Evolutionary conservation across 2,888 invertebrate species (phyloP).

Genomic region (Balanococcus diminutus): DNA sequence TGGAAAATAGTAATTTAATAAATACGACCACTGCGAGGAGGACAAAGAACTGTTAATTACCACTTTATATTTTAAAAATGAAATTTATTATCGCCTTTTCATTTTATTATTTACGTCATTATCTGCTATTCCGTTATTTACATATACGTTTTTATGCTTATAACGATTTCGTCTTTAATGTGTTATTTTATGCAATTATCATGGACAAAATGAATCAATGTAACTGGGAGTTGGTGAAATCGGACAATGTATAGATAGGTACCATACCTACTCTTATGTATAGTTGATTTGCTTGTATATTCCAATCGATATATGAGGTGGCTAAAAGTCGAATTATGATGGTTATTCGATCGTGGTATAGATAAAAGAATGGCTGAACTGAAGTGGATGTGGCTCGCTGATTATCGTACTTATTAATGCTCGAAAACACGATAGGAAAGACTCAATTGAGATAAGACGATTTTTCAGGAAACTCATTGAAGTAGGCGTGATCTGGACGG

Average conservation of each 20-base stretch:
- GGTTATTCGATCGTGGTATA: not conserved
- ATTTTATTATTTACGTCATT: constrained; percentile 45
- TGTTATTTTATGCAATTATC: constrained; percentile 26
- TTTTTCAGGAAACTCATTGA: not conserved
- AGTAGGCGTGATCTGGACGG: not conserved
- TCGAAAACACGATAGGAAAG: not conserved
- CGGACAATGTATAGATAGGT: not conserved
- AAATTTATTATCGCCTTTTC: constrained; percentile 35
- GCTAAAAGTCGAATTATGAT: not conserved
- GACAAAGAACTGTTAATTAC: constrained; percentile 49
- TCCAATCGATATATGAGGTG: not conserved
- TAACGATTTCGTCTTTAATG: not conserved
- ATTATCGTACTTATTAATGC: not conserved
- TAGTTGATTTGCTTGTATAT: not conserved
- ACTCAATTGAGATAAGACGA: not conserved
- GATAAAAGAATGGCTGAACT: not conserved
- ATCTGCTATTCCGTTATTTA: constrained; percentile 49
- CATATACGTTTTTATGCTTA: not conserved
- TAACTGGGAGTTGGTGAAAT: not conserved
- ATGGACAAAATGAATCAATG: not conserved
- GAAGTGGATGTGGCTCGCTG: too few relatives aligned
- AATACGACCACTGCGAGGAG: not conserved
- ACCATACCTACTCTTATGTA: not conserved
- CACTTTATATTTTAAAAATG: constrained; percentile 35
- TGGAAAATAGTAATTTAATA: constrained; percentile 39